These are phyloP conservation scores for Eidolon helvum DNA, from an alignment of 2,113 vertebrate genomes.

Conservation along the genomic window DNA sequence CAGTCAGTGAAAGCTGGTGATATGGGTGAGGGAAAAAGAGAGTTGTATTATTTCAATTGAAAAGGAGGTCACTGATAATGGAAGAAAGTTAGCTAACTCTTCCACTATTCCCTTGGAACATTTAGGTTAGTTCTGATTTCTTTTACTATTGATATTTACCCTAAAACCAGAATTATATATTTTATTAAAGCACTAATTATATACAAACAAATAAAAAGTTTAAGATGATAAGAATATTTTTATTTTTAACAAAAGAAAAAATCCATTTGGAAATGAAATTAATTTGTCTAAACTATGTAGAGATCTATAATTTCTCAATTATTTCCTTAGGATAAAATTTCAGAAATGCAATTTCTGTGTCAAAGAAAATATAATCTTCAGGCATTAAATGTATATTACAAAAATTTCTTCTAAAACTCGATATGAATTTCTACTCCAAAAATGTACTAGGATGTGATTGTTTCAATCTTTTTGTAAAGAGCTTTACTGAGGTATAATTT, in stretches of 20 bases:
- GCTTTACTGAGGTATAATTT: constrained; percentile 18
- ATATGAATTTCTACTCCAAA: not conserved
- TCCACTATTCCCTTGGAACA: not conserved
- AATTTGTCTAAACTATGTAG: not conserved
- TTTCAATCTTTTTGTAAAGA: not conserved
- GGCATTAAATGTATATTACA: not conserved
- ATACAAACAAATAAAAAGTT: not conserved
- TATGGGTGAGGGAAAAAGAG: not conserved
- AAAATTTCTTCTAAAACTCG: not conserved
- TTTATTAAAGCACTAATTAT: not conserved
- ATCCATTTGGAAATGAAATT: not conserved
- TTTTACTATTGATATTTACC: not conserved
- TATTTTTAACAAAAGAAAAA: not conserved
- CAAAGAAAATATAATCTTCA: not conserved
- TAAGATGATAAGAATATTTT: not conserved
- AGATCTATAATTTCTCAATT: not conserved
- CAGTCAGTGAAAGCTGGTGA: not conserved
- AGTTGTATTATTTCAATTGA: not conserved
- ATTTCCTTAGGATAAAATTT: constrained; percentile 21
- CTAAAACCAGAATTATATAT: not conserved
- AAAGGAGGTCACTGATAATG: not conserved
- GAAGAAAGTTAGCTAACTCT: not conserved
- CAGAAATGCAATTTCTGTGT: not conserved
- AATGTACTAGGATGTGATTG: not conserved
- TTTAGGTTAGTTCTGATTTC: not conserved